phyloP scores from a whole-genome alignment of 1,140 invertebrate species.

The Formica exsecta region DNA sequence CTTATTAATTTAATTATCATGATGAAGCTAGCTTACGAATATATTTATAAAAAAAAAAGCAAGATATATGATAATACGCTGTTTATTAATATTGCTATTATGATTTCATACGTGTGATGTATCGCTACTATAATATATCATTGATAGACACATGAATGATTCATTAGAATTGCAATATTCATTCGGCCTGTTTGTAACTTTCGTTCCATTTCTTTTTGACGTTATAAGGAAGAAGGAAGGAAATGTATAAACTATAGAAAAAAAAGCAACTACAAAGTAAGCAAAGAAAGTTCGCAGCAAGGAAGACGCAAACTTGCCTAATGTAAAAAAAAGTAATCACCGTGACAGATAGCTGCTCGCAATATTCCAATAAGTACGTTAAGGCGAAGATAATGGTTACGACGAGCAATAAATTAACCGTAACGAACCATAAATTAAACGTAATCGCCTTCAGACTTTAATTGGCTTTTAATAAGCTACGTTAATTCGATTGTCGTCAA shows the following conservation, averaged over 20 bases:
- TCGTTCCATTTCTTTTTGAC: neutral
- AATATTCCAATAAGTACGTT: constrained; percentile 29
- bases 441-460: constrained; percentile 65
- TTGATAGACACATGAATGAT: constrained; percentile 7
- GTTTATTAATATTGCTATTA: neutral
- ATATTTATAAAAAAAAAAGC: neutral
- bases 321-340: constrained; percentile 17
- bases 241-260: neutral
- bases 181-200: neutral
- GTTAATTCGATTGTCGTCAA: constrained; percentile 41
- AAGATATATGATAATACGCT: neutral
- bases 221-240: neutral
- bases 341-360: neutral
- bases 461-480: constrained; percentile 60
- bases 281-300: neutral
- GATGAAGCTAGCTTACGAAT: neutral
- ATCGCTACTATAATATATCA: neutral
- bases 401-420: constrained; percentile 61
- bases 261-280: constrained; percentile 11
- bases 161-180: constrained; percentile 16
- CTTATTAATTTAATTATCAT: neutral
- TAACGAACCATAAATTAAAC: constrained; percentile 67
- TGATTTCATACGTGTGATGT: neutral
- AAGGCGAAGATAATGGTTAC: constrained; percentile 49
- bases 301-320: constrained; percentile 2